Evolutionary conservation across 2,888 invertebrate genomes (phyloP).

Genomic region (Halictus ligatus): DNA sequence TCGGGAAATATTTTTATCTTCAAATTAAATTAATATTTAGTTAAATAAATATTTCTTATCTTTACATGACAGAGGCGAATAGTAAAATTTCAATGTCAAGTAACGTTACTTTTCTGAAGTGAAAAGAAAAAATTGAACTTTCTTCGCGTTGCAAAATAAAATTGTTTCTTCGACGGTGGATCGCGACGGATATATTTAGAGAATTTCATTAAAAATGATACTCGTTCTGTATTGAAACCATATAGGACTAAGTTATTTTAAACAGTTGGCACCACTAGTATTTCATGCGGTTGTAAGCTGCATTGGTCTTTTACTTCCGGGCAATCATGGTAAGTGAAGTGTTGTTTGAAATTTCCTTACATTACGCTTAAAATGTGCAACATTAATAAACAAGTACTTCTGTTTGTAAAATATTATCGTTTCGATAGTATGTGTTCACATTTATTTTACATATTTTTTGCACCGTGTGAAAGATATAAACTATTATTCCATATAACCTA

Average conservation of each 20-base stretch:
- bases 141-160: background rate
- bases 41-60: background rate
- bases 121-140: too few species aligned
- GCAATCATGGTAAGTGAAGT: slow-evolving; percentile 77
- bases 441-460: slow-evolving; percentile 22
- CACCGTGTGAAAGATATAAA: slow-evolving; percentile 1
- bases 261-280: slow-evolving; percentile 34
- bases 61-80: background rate
- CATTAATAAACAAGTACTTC: slow-evolving; percentile 26
- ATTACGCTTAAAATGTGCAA: slow-evolving; percentile 49
- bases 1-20: too few species aligned
- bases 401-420: background rate
- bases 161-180: background rate
- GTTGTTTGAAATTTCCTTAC: slow-evolving; percentile 45
- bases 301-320: slow-evolving; percentile 77
- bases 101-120: background rate
- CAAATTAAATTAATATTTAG: too few species aligned
- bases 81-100: background rate
- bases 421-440: background rate
- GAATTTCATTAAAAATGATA: background rate
- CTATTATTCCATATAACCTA: slow-evolving; percentile 60
- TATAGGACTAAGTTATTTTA: slow-evolving; percentile 4
- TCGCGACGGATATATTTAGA: background rate
- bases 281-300: slow-evolving; percentile 45
- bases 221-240: background rate